Conservation (phyloP, 2,113 vertebrate species). For the Eudorcas thomsonii region DNA sequence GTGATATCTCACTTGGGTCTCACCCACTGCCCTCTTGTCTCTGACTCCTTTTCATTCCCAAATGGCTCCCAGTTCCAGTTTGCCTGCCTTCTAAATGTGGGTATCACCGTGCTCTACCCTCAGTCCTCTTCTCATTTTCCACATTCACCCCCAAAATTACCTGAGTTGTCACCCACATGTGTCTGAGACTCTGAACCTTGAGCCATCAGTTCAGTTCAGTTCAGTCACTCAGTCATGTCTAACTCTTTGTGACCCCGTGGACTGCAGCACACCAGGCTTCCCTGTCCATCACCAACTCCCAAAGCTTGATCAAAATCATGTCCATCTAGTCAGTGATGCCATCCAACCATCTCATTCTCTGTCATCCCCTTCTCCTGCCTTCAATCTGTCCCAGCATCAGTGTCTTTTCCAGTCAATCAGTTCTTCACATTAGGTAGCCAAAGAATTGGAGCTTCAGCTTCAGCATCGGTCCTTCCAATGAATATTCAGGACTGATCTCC, state of each 20-base stretch:
- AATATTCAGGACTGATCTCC: neutral
- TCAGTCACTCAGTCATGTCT: neutral
- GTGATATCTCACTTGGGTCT: neutral
- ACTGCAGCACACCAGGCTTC: neutral
- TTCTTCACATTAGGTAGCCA: fast-evolving
- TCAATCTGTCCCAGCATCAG: neutral
- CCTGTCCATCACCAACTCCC: neutral
- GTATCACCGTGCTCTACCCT: neutral
- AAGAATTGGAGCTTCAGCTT: neutral
- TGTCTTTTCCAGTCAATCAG: neutral
- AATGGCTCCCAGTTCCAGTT: neutral
- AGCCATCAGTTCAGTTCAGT: neutral
- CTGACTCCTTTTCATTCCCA: neutral
- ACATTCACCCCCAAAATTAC: neutral
- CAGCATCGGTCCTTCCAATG: neutral
- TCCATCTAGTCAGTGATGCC: neutral
- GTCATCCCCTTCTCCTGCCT: neutral
- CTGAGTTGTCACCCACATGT: neutral
- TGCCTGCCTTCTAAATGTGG: neutral
- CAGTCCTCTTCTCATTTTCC: neutral
- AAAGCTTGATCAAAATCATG: neutral
- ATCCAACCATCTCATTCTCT: neutral
- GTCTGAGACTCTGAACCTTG: neutral
- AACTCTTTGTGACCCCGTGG: neutral
- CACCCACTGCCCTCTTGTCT: neutral